Evolutionary conservation across 2,888 invertebrate species (phyloP).

Genomic region (Noctua janthina): DNA sequence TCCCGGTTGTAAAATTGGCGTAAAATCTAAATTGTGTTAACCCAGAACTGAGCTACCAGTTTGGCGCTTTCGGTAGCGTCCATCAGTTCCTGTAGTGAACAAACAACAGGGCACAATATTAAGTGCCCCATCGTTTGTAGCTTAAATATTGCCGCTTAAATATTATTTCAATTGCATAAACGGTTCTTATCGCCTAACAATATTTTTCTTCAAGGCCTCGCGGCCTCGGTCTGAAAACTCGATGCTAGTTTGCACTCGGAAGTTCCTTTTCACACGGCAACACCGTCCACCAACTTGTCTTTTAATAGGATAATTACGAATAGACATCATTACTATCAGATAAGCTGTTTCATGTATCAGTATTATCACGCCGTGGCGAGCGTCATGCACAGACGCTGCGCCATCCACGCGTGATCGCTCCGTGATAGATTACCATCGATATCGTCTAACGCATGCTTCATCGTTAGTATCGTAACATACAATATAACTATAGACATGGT

Average conservation of each 20-base stretch:
- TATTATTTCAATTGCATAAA: not conserved
- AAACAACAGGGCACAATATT: too few relatives aligned
- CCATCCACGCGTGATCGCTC: constrained; percentile 40
- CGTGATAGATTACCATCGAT: constrained; percentile 56
- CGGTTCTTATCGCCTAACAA: not conserved
- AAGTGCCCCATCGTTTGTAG: too few relatives aligned
- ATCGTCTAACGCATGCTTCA: constrained; percentile 22
- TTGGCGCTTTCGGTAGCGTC: too few relatives aligned
- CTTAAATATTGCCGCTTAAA: not conserved
- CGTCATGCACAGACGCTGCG: constrained; percentile 16
- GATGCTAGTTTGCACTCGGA: not conserved
- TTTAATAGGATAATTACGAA: constrained; percentile 25
- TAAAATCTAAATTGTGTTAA: too few relatives aligned
- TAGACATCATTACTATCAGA: constrained; percentile 40
- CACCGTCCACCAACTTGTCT: not conserved
- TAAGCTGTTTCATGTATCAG: constrained; percentile 28
- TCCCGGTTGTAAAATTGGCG: too few relatives aligned
- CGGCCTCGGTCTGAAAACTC: not conserved
- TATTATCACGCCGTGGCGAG: constrained; percentile 19
- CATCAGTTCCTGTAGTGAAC: too few relatives aligned
- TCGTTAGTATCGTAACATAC: constrained; percentile 18
- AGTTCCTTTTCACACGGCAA: constrained; percentile 3
- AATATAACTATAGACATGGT: constrained; percentile 5
- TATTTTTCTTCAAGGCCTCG: constrained; percentile 8
- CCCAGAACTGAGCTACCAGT: too few relatives aligned